Evolutionary conservation across 2,797 vertebrate genomes (phyloP).

Genomic region (Emys orbicularis): DNA sequence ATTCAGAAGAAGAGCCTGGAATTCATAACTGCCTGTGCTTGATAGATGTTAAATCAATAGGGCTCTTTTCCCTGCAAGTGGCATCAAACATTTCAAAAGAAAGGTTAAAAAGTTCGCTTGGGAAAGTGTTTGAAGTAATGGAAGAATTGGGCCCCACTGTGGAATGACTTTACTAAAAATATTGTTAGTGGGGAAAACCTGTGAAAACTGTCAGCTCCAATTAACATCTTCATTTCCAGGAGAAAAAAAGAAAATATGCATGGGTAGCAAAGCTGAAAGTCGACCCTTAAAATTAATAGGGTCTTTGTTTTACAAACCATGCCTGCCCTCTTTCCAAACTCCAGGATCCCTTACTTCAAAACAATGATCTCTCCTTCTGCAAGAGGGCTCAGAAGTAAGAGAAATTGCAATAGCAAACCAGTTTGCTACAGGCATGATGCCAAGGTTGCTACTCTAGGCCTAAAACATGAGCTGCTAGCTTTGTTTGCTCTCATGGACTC

Average conservation of each 20-base stretch:
- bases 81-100: slow-evolving; percentile 41
- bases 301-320: slow-evolving; percentile 39
- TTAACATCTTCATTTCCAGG: slow-evolving; percentile 74
- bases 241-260: slow-evolving; percentile 20
- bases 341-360: neutral
- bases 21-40: accelerated
- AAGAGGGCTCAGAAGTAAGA: neutral
- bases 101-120: slow-evolving; percentile 64
- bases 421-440: neutral
- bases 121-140: slow-evolving; percentile 45
- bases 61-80: neutral
- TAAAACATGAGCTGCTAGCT: neutral
- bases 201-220: slow-evolving; percentile 59
- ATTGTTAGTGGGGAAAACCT: slow-evolving; percentile 47
- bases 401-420: neutral
- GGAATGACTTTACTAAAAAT: slow-evolving; percentile 43
- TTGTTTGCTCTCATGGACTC: no score
- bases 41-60: accelerated
- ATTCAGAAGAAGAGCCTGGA: neutral
- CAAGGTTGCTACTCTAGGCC: neutral
- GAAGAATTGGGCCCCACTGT: slow-evolving; percentile 36
- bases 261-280: slow-evolving; percentile 42
- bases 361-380: neutral
- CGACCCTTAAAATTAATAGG: slow-evolving; percentile 50
- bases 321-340: neutral